Evolutionary conservation across 2,113 vertebrate species (phyloP).

Genomic region (Aviceda subcristata): DNA sequence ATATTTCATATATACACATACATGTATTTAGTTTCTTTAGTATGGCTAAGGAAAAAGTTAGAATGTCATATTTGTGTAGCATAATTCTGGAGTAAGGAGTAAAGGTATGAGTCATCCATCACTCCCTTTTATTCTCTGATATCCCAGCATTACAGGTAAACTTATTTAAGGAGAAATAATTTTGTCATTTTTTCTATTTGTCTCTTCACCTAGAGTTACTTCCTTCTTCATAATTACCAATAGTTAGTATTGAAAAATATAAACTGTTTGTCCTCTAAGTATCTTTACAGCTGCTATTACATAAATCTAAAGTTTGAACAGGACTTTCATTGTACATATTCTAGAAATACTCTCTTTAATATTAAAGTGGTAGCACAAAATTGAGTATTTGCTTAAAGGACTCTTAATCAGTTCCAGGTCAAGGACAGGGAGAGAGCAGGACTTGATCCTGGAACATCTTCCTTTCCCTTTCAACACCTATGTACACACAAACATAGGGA

Average conservation of each 20-base stretch:
- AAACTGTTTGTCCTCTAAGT: background rate
- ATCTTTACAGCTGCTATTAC: background rate
- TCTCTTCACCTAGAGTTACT: background rate
- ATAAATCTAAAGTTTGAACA: background rate
- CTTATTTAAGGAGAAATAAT: background rate
- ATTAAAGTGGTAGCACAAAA: background rate
- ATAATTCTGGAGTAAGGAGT: background rate
- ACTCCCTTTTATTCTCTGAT: background rate
- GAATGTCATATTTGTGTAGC: background rate
- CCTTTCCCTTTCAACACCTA: background rate
- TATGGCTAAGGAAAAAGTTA: background rate
- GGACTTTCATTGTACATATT: background rate
- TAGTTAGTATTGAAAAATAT: background rate
- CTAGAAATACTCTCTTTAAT: background rate
- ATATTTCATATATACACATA: background rate
- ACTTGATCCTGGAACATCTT: background rate
- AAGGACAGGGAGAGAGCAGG: background rate
- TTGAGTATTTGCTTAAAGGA: background rate
- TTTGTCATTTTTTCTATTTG: background rate
- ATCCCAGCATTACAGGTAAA: background rate
- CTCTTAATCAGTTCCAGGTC: background rate
- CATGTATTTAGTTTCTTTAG: background rate
- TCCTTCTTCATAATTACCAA: background rate
- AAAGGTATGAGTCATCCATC: background rate
- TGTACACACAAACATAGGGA: background rate